Conservation (phyloP, 2,797 vertebrate genomes). For the Parotocinclus haroldoi region DNA sequence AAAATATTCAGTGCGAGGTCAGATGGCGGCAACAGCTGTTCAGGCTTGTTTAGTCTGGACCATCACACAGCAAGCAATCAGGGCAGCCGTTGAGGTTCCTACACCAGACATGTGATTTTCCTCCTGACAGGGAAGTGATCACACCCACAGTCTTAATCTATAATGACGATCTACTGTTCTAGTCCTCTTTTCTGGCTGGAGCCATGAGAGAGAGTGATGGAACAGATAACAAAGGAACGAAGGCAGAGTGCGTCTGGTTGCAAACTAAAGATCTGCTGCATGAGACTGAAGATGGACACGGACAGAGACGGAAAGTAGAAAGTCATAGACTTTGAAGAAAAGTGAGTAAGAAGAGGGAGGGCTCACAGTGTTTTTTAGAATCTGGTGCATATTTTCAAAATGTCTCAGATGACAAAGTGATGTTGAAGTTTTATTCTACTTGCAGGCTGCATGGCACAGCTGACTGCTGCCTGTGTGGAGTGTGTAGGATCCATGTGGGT, state of each 20-base stretch:
- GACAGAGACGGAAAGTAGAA: too few relatives aligned
- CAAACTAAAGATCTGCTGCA: background rate
- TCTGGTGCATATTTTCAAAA: too few relatives aligned
- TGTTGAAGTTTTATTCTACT: too few relatives aligned
- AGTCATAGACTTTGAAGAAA: too few relatives aligned
- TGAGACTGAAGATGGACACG: background rate
- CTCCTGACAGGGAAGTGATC: conserved; percentile 50
- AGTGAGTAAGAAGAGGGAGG: too few relatives aligned
- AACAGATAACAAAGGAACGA: conserved; percentile 19
- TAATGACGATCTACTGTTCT: conserved; percentile 70
- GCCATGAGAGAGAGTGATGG: conserved; percentile 24
- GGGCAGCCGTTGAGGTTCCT: conserved; percentile 51
- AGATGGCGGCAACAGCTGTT: conserved; percentile 19
- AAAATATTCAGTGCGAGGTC: conserved; percentile 9
- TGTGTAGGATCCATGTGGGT: too few relatives aligned
- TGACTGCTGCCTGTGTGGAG: too few relatives aligned
- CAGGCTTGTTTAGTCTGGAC: conserved; percentile 26
- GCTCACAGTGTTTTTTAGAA: too few relatives aligned
- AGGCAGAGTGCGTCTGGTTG: background rate
- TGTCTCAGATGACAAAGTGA: too few relatives aligned
- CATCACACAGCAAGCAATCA: conserved; percentile 13
- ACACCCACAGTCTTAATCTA: conserved; percentile 60
- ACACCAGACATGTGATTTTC: conserved; percentile 62
- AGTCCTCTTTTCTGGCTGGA: conserved; percentile 41
- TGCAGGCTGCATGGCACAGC: too few relatives aligned